Percentiles rank a stretch among this genome's conserved stretches.
phyloP scores from a whole-genome alignment of 2,888 invertebrate species.

The Oscheius sp. region DNA sequence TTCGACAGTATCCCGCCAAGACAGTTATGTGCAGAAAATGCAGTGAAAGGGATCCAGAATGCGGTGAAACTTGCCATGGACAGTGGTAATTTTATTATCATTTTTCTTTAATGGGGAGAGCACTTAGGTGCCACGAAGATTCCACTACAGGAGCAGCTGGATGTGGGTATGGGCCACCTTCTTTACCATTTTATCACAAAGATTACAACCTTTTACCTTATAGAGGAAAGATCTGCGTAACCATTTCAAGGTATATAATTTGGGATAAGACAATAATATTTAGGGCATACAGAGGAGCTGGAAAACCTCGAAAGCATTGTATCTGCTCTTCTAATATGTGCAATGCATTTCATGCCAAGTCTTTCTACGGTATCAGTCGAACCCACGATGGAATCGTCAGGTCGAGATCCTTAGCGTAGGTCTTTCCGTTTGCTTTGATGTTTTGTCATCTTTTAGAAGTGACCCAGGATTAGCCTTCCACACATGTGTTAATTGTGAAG shows the following conservation, averaged over 20 bases:
- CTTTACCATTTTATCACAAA: slow-evolving; percentile 69
- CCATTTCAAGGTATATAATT: slow-evolving; percentile 58
- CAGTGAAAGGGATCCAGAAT: slow-evolving; percentile 68
- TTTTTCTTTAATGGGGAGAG: slow-evolving; percentile 41
- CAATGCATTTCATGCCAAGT: slow-evolving; percentile 36
- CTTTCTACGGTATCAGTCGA: slow-evolving; percentile 23
- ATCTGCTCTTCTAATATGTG: slow-evolving; percentile 65
- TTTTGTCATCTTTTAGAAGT: slow-evolving; percentile 8
- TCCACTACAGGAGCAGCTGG: slow-evolving; percentile 65
- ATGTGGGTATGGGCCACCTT: slow-evolving; percentile 71
- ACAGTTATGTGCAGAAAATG: slow-evolving; percentile 69
- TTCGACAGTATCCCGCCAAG: slow-evolving; percentile 44
- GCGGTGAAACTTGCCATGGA: slow-evolving; percentile 66
- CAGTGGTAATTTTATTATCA: slow-evolving; percentile 46
- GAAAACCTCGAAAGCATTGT: slow-evolving; percentile 64
- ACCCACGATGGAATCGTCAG: slow-evolving; percentile 40
- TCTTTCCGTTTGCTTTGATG: too few species aligned
- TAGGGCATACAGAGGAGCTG: slow-evolving; percentile 48
- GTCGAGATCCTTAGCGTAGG: slow-evolving; percentile 51
- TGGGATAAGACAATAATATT: slow-evolving; percentile 19
- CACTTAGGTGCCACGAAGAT: slow-evolving; percentile 65
- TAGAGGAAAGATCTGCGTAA: slow-evolving; percentile 65
- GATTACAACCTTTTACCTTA: slow-evolving; percentile 65
- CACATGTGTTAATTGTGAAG: slow-evolving; percentile 68
- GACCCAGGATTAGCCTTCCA: slow-evolving; percentile 33